These are phyloP conservation scores for Sarcophaga rosellei DNA, from an alignment of 2,888 invertebrate species.

Conservation along the genomic window DNA sequence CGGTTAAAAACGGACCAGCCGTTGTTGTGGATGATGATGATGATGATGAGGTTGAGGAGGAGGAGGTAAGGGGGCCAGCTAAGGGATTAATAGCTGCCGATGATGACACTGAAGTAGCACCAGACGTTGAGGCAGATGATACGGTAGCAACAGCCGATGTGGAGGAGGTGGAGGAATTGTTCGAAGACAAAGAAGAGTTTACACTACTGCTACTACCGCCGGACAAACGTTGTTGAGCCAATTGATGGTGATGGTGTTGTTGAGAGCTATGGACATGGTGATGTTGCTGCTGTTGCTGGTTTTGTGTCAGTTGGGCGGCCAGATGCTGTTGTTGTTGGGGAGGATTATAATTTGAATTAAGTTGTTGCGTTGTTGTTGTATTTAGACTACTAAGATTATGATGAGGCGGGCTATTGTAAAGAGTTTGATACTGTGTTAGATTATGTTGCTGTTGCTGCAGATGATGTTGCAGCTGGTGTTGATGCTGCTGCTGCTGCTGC, in stretches of 20 bases:
- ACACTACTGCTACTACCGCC: constrained; percentile 78
- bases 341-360: constrained; percentile 47
- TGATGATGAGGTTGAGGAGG: constrained; percentile 50
- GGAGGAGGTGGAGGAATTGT: constrained; percentile 51
- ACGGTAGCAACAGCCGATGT: constrained; percentile 15
- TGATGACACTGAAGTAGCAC: constrained; percentile 24
- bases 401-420: constrained; percentile 62
- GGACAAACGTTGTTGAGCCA: constrained; percentile 76
- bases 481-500: constrained; percentile 55
- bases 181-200: constrained; percentile 69
- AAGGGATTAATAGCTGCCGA: constrained; percentile 36
- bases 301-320: constrained; percentile 66
- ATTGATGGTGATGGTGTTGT: constrained; percentile 64
- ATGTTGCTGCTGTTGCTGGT: constrained; percentile 69
- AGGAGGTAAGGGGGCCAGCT: constrained; percentile 12
- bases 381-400: constrained; percentile 68
- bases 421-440: constrained; percentile 52
- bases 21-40: constrained; percentile 41
- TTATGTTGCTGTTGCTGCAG: constrained; percentile 42
- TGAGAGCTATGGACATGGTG: constrained; percentile 37
- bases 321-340: constrained; percentile 59
- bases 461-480: constrained; percentile 38
- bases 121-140: constrained; percentile 37
- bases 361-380: constrained; percentile 50
- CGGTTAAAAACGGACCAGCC: constrained; percentile 70